Base-by-base conservation (phyloP, 2,113 vertebrate genomes). In the Prinia subflava region DNA sequence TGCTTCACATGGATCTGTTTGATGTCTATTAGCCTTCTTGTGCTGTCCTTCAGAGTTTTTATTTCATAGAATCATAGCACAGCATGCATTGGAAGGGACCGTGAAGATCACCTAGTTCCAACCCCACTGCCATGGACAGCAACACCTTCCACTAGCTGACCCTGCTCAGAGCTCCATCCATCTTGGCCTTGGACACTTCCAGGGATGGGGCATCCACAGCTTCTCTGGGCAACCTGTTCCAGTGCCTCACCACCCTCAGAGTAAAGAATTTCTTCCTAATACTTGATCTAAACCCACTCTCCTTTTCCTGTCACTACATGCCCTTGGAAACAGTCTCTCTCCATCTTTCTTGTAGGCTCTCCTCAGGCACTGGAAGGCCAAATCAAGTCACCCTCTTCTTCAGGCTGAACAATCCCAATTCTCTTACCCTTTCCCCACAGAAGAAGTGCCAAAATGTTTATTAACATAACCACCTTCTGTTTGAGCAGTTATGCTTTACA, bases 41-140 rank as follows among this genome's bases (percentile, higher is more conserved):
- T n/a, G 9, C 41, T 42, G 53, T 41, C 37, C 24, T 87, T 80
- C 50, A 70, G 47, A 67, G 41, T 33, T 80, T 74, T 56, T 77
- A 50, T 88, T 83, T 86, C 56, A 55, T 5, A 41, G 50, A 80
- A 65, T 25, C 15, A 33, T 27, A 49, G 22, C 35, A 49, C 25
- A 62, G 7, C 25, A 83, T 49, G 35, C 47, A 49, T 6, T 62
- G 21, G 22, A 69, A 55, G 17, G 17, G 9, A 28, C 30, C 30
- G 62, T 55, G 55, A 49, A 55, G 70, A 27, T 42, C 47, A 47
- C 16, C 55, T 55, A 5, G 30, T 41, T 62, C 53, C 39, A 75
- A 5, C 14, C 11, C 16, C 0, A 1, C 28, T 68, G 20, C n/a
- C 2, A 1, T 27, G n/a, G 53, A 25, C 47, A 62, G 62, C 7